These are phyloP conservation scores for Leptopilina myrica DNA, from an alignment of 2,888 invertebrate species.

Conservation along the genomic window DNA sequence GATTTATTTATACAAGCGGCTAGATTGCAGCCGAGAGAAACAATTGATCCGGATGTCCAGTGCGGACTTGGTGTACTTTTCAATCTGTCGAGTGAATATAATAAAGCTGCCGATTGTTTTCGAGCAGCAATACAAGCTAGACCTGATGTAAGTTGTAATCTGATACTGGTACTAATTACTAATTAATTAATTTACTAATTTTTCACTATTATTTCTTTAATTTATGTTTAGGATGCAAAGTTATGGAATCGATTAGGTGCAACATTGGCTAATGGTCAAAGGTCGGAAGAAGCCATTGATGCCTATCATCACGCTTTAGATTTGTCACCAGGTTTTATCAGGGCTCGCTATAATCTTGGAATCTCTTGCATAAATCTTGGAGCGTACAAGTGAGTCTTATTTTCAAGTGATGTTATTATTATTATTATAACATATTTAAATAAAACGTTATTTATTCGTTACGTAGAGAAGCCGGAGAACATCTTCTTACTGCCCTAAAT, in stretches of 20 bases:
- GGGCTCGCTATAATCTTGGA: constrained; percentile 98
- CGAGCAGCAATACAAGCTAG: constrained; percentile 90
- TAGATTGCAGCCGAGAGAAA: constrained; percentile 82
- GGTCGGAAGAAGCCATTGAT: constrained; percentile 96
- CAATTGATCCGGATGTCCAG: constrained; percentile 93
- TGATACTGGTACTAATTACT: not conserved
- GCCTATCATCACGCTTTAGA: constrained; percentile 95
- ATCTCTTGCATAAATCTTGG: constrained; percentile 98
- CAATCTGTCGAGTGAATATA: constrained; percentile 95
- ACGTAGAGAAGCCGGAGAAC: constrained; percentile 93
- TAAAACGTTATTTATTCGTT: constrained; percentile 50
- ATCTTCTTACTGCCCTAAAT: constrained; percentile 94
- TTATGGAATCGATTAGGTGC: constrained; percentile 99
- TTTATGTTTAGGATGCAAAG: constrained; percentile 85
- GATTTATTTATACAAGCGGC: constrained; percentile 88
- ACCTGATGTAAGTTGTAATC: constrained; percentile 83
- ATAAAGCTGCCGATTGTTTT: constrained; percentile 98
- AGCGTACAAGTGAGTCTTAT: constrained; percentile 83
- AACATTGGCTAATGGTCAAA: constrained; percentile 95
- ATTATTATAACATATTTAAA: constrained; percentile 19
- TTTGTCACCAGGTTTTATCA: constrained; percentile 95
- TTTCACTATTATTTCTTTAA: not conserved
- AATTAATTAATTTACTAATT: constrained; percentile 12
- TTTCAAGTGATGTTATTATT: constrained; percentile 9
- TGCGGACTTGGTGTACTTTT: constrained; percentile 96